Base-by-base conservation (phyloP, 2,888 invertebrate genomes). In the Rhamnusium bicolor region DNA sequence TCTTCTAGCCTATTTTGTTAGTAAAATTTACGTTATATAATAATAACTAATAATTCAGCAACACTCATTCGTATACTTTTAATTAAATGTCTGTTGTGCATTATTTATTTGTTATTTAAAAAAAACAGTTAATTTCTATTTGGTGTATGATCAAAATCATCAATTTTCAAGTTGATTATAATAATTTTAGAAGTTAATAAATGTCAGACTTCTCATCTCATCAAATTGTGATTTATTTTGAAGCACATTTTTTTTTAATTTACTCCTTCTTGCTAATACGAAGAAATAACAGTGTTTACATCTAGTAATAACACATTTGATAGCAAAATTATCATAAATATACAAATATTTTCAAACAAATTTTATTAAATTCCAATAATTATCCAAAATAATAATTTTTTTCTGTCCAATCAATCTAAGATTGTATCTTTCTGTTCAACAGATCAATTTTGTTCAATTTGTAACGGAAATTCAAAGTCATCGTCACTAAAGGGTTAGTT, bases 321-420 rank as follows among this genome's bases (percentile, higher is more conserved):
- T 16, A 21, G 18, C 10, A 10, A 56, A 56, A 67, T 67, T 53
- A 66, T 27, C 24, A 16, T 21, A 67, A 54, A 40, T 54, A 47
- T 67, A 75, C 69, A 75, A 74, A 78, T 76, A 76, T 74, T 74
- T 78, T 32, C 74, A 76, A 78, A 76, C 74, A 74, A 56, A 73
- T 76, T 74, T 68, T 58, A 69, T 65, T 72, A 73, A 78, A 78
- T 78, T 78, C 71, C 72, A 67, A 76, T 78, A 68, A 78, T 78
- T 73, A 71, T 32, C 19, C 49, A 14, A 63, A 71, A 65, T 67
- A 47, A 67, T 10, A 21, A 12, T 54, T 58, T 27, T 46, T 47
- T 62, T 61, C 58, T 18, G 2, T 58, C 24, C 32, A 46, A 53
- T 65, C 66, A 16, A 71, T 58, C 60, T 24, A 32, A 67, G 71